Base-by-base conservation (phyloP, 2,888 invertebrate genomes). In the Orthonychiurus folsomi region DNA sequence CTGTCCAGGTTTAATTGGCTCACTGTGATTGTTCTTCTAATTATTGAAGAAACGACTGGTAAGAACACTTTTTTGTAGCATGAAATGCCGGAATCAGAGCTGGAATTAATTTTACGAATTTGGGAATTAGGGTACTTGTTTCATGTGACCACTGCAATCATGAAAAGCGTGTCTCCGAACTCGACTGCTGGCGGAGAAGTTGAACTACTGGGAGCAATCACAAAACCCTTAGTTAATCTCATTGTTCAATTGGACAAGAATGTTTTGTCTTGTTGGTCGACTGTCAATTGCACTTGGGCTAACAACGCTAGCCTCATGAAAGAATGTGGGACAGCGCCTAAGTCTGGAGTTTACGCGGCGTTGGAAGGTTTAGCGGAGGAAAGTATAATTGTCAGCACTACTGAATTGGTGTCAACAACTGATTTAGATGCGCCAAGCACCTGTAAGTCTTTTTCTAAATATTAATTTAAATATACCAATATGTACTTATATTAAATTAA, bases 21-120 rank as follows among this genome's bases (percentile, higher is more conserved):
- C 59, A 75, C 79, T 3, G 80, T 82, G 52, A 67, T 81, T 50
- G 74, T 79, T 1, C 75, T 82, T 3, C 74, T 82, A 59, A 80
- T 81, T 0, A 58, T 81, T n/a, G 82, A 82, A 74, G 74, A 78
- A 24, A 71, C 76, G 47, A 77, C 78, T 56, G 73, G 73, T 74
- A 63, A 61, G 67, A 60, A 20, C 1, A 56, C 37, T 12, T 18
- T 26, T 57, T 57, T 9, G 23, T 15, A 52, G 58, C 20, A n/a
- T 21, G 25, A 9, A 58, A 12, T 12, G 25, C 24, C 9, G 27
- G 5, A 20, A 24, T 9, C n/a, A n/a, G 56, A 9, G 18, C 25
- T 25, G 3, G 25, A 28, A n/a, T n/a, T 56, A 18, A 28, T 56
- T 52, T 59, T 67, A 60, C 20, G 9, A 20, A 52, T 52, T 23